phyloP scores from a whole-genome alignment of 2,113 vertebrate genomes.

The Planiliza haematocheilus region DNA sequence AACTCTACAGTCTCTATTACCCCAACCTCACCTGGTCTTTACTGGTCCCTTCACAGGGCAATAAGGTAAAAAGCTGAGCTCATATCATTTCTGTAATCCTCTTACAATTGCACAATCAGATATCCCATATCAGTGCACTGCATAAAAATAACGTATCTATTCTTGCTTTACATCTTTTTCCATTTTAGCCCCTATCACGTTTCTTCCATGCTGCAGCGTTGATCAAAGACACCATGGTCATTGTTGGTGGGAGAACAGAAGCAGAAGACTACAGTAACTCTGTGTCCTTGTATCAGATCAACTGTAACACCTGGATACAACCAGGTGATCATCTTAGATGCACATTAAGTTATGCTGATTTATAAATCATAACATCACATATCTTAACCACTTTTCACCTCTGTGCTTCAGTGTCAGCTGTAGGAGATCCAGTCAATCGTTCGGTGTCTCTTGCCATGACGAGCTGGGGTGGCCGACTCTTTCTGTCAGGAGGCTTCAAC shows the following conservation, averaged over 20 bases:
- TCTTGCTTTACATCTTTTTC: slow-evolving; percentile 14
- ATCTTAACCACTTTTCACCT: background rate
- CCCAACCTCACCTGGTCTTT: slow-evolving; percentile 93
- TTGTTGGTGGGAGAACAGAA: slow-evolving; percentile 89
- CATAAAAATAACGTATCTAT: background rate
- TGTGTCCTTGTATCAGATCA: slow-evolving; percentile 91
- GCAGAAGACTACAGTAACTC: slow-evolving; percentile 90
- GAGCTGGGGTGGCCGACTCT: slow-evolving; percentile 81
- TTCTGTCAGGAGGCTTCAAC: slow-evolving; percentile 90
- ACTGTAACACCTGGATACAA: slow-evolving; percentile 92
- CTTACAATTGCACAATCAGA: background rate
- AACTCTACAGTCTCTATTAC: slow-evolving; percentile 91
- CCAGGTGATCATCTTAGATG: slow-evolving; percentile 72
- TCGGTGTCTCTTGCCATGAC: slow-evolving; percentile 89
- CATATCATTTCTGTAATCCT: too few species aligned
- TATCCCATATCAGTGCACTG: background rate
- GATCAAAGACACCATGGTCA: slow-evolving; percentile 92
- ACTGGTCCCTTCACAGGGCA: slow-evolving; percentile 90
- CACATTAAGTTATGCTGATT: background rate
- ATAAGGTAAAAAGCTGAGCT: slow-evolving; percentile 87
- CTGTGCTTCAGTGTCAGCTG: slow-evolving; percentile 74
- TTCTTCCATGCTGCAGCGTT: slow-evolving; percentile 91
- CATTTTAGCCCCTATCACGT: slow-evolving; percentile 85
- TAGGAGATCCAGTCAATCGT: slow-evolving; percentile 87
- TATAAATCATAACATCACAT: too few species aligned